Evolutionary conservation across 2,797 vertebrate genomes (phyloP), one percentile per base, ranked within the genome.

Genomic region (Todus mexicanus): DNA sequence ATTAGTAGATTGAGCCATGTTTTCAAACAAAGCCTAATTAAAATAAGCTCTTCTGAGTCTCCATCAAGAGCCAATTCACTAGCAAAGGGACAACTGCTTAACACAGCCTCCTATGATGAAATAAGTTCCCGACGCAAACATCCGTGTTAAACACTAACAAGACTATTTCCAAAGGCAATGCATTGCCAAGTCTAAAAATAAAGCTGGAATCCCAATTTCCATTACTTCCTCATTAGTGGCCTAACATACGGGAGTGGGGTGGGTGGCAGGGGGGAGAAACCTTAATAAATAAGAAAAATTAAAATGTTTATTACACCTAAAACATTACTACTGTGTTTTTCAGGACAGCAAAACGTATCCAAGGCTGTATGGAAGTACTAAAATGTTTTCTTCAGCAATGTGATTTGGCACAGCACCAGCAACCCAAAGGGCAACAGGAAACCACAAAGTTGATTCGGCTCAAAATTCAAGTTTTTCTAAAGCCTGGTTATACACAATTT

Each of bases 11-110:
- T 81, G 82, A 87, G 73, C 47, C 60, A 45, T 81, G 89, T 96
- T 96, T 95, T 93, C 94, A 92, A 93, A 94, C 92, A 91, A 95
- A 91, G 83, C 51, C 83, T 93, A 95, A 94, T 93, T 94, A 95
- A 95, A 95, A 94, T 45, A 91, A 85, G 61, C 84, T 95, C 76
- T 86, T 85, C 87, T 86, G 70, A 89, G 65, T 80, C 81, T 89
- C 86, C 59, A 69, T 77, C 78, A 80, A 92, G 60, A 89, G 79
- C 59, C 70, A 93, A 83, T 81, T 96, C 87, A 66, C 66, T 79
- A 89, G 64, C 79, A 78, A 93, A 66, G 48, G 64, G 92, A 96
- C 92, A 91, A 76, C 14, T 90, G 88, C 69, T 89, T 85, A 83
- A 89, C 81, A 63, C 31, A 90, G 78, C 33, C 51, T 81, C 73